Evolutionary conservation across 2,797 vertebrate genomes (phyloP).

Genomic region (Thamnophis elegans): DNA sequence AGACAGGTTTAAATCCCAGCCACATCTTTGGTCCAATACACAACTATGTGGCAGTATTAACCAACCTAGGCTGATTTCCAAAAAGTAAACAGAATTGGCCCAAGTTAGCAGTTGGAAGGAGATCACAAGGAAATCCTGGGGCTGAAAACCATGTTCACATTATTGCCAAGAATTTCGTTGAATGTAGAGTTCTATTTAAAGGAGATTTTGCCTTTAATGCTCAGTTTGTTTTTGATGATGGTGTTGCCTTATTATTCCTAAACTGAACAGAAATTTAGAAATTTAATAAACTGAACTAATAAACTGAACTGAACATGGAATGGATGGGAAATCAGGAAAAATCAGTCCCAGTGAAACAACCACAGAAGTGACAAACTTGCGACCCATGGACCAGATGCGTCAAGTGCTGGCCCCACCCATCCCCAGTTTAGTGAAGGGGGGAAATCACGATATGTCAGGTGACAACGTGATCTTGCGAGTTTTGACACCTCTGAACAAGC

Average conservation of each 20-base stretch:
- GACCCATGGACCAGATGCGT: rapidly evolving
- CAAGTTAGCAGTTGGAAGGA: background rate
- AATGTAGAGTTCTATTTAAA: background rate
- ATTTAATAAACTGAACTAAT: too few species aligned
- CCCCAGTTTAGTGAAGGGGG: too few species aligned
- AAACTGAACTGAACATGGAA: background rate
- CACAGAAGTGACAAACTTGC: too few species aligned
- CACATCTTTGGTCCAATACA: background rate
- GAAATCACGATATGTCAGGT: too few species aligned
- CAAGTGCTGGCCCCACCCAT: too few species aligned
- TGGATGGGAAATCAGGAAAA: background rate
- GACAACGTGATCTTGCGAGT: too few species aligned
- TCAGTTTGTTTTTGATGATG: background rate
- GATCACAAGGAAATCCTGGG: background rate
- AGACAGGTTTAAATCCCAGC: background rate
- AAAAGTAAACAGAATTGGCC: background rate
- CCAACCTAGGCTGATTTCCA: background rate
- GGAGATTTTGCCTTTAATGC: background rate
- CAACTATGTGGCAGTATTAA: background rate
- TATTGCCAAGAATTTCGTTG: background rate
- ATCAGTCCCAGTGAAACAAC: background rate
- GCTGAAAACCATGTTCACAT: background rate
- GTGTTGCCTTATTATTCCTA: background rate
- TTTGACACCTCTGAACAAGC: too few species aligned
- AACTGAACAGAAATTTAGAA: too few species aligned